Percentiles rank a stretch among this genome's conserved stretches.
These are phyloP conservation scores for Enhydra lutris DNA, from an alignment of 2,113 vertebrate genomes.

Conservation along the genomic window DNA sequence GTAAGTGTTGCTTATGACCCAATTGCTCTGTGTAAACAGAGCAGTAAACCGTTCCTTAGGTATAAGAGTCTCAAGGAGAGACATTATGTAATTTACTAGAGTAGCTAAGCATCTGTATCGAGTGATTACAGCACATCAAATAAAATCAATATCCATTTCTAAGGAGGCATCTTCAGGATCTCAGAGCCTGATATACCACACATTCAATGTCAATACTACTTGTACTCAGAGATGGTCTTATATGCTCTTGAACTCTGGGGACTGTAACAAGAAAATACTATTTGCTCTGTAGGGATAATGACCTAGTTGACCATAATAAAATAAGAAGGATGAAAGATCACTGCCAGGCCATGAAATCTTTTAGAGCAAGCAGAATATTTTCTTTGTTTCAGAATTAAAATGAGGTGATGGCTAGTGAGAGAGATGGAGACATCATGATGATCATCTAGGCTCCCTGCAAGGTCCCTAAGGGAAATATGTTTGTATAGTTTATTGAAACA, in stretches of 20 bases:
- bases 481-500: background rate
- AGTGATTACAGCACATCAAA: background rate
- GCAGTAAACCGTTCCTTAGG: background rate
- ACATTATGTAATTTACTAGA: constrained; percentile 1
- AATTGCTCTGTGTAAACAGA: background rate
- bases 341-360: background rate
- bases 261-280: background rate
- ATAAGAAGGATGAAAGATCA: background rate
- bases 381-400: background rate
- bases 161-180: background rate
- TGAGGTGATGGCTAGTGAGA: background rate
- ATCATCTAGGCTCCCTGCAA: background rate
- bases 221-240: background rate
- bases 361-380: background rate
- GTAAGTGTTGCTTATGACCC: constrained; percentile 32
- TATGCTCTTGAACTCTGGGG: background rate
- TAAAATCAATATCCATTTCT: background rate
- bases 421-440: background rate
- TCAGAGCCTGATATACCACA: background rate
- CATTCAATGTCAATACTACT: too few relatives aligned
- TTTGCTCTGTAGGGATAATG: background rate
- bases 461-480: background rate
- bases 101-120: background rate
- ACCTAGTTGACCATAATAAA: background rate
- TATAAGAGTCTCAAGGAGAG: background rate